Evolutionary conservation across 1,140 invertebrate genomes (phyloP).

Genomic region (Philaenus spumarius): DNA sequence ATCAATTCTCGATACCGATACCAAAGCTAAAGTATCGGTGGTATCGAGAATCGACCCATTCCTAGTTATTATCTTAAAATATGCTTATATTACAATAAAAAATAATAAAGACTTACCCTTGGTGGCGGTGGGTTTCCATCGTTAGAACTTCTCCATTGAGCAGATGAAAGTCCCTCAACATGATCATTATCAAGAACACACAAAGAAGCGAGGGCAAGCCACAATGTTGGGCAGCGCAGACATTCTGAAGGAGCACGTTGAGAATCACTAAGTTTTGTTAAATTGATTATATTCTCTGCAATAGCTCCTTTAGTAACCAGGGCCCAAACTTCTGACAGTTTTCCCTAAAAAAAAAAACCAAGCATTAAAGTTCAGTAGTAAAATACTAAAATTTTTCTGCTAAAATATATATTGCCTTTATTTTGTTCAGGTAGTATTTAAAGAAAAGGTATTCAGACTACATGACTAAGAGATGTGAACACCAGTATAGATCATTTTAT

Average conservation of each 20-base stretch:
- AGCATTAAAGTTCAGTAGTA: no score
- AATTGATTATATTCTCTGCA: constrained; percentile 78
- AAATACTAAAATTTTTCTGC: no score
- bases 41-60: no score
- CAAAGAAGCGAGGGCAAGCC: constrained; percentile 87
- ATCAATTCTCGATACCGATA: no score
- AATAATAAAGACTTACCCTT: constrained; percentile 54
- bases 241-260: constrained; percentile 67
- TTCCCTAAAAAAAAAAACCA: constrained; percentile 56
- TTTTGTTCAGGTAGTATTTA: background rate
- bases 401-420: background rate
- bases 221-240: constrained; percentile 74
- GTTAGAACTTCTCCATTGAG: constrained; percentile 53
- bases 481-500: no score
- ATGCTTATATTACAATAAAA: no score
- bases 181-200: constrained; percentile 89
- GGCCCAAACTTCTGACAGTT: constrained; percentile 80
- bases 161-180: constrained; percentile 72
- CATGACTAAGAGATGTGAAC: no score
- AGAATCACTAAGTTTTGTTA: constrained; percentile 73
- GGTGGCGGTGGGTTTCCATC: constrained; percentile 54
- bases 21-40: no score
- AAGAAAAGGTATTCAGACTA: no score
- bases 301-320: constrained; percentile 83
- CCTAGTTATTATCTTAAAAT: no score